phyloP scores from a whole-genome alignment of 2,797 vertebrate genomes.

The Spinibarbus caldwelli region DNA sequence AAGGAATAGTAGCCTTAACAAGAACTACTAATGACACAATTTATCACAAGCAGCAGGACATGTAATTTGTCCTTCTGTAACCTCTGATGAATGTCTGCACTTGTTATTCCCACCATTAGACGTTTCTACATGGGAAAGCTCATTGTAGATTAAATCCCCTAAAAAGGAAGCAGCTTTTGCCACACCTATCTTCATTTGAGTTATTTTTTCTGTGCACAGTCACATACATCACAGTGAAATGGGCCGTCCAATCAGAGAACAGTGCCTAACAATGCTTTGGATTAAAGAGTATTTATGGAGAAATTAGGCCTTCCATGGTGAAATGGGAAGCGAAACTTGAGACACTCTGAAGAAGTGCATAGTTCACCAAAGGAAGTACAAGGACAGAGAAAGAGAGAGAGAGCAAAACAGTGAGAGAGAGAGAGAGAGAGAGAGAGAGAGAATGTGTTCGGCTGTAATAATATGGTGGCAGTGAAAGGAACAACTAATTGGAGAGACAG shows the following conservation, averaged over 20 bases:
- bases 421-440: background rate
- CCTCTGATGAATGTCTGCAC: background rate
- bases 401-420: too few species aligned
- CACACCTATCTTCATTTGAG: background rate
- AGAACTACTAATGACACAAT: background rate
- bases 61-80: background rate
- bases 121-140: background rate
- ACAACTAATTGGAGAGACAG: slow-evolving; percentile 47
- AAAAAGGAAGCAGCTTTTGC: background rate
- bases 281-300: background rate
- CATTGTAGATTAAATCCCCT: background rate
- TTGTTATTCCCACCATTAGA: background rate
- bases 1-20: background rate
- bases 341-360: background rate
- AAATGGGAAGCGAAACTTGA: slow-evolving; percentile 11
- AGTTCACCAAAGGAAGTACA: background rate
- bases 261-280: background rate
- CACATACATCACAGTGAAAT: background rate
- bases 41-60: background rate
- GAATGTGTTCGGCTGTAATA: slow-evolving; percentile 4
- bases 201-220: background rate
- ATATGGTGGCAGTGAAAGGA: background rate
- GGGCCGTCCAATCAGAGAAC: background rate
- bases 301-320: background rate
- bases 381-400: background rate